phyloP scores from a whole-genome alignment of 1,140 invertebrate genomes.

The Conus betulinus region DNA sequence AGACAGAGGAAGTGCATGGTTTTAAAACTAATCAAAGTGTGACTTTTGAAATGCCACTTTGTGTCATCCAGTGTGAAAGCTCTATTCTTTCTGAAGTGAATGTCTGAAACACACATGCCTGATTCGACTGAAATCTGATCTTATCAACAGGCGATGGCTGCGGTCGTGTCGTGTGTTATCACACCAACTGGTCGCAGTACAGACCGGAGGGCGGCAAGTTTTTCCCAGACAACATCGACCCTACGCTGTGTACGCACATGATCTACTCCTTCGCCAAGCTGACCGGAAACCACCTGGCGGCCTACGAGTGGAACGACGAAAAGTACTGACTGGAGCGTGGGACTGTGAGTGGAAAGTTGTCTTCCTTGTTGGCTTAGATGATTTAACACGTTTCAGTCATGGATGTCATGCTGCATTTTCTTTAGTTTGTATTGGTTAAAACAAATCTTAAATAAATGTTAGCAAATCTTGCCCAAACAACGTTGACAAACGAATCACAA shows the following conservation, averaged over 20 bases:
- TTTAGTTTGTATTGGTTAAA: background rate
- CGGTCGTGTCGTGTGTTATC: slow-evolving; percentile 65
- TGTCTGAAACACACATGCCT: too few species aligned
- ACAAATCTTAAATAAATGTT: too few species aligned
- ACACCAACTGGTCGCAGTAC: slow-evolving; percentile 75
- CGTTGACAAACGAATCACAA: too few species aligned
- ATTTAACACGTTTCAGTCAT: background rate
- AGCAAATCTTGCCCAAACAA: too few species aligned
- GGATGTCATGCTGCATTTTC: background rate
- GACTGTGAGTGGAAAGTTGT: slow-evolving; percentile 56
- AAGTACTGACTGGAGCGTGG: slow-evolving; percentile 56
- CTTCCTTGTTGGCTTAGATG: background rate
- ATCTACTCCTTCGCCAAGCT: slow-evolving; percentile 87
- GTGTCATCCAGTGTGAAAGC: too few species aligned
- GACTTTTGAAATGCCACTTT: too few species aligned
- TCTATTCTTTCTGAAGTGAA: too few species aligned
- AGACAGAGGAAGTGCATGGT: too few species aligned
- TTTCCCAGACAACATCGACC: slow-evolving; percentile 53
- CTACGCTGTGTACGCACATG: slow-evolving; percentile 86
- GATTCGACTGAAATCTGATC: too few species aligned
- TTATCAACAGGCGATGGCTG: background rate
- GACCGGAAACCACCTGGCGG: slow-evolving; percentile 74
- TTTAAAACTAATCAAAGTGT: too few species aligned
- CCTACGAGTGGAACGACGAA: slow-evolving; percentile 74
- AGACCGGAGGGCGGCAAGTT: slow-evolving; percentile 74